Conservation (phyloP, 1,140 invertebrate genomes). For the Zophobas atratus region DNA sequence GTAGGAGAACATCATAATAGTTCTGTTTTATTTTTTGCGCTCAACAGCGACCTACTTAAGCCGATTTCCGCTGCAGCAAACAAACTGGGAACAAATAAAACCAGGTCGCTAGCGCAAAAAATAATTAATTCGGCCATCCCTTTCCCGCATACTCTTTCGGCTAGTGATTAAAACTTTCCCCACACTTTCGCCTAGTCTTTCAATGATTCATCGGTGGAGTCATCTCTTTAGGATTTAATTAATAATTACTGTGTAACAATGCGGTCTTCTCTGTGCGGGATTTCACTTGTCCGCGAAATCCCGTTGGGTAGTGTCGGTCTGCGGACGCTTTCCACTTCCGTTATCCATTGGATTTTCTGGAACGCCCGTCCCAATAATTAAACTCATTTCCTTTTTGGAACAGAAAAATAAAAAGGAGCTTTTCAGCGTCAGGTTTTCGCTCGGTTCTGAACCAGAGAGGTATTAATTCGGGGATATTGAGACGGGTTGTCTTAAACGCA, state of each 20-base stretch:
- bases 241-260: conserved; percentile 28
- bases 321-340: conserved; percentile 18
- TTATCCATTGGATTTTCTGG: conserved; percentile 25
- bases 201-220: not conserved
- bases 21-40: too few species aligned
- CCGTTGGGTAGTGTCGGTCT: conserved; percentile 5
- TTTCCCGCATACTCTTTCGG: too few species aligned
- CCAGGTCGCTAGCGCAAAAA: too few species aligned
- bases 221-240: conserved; percentile 15
- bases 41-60: too few species aligned
- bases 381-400: conserved; percentile 21
- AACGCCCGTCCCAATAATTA: conserved; percentile 30
- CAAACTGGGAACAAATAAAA: too few species aligned
- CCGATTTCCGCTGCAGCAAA: too few species aligned
- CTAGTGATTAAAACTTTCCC: too few species aligned
- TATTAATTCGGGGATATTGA: not conserved
- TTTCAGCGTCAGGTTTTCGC: not conserved
- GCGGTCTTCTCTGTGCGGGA: conserved; percentile 4
- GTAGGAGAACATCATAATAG: too few species aligned
- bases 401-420: conserved; percentile 10
- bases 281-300: conserved; percentile 9
- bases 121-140: too few species aligned
- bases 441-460: too few species aligned
- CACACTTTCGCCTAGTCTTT: not conserved
- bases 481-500: too few species aligned